A percentile compares a stretch with the other conserved stretches of the same genome.
Conservation (phyloP, 2,113 vertebrate genomes). For the Cygnus buccinator region DNA sequence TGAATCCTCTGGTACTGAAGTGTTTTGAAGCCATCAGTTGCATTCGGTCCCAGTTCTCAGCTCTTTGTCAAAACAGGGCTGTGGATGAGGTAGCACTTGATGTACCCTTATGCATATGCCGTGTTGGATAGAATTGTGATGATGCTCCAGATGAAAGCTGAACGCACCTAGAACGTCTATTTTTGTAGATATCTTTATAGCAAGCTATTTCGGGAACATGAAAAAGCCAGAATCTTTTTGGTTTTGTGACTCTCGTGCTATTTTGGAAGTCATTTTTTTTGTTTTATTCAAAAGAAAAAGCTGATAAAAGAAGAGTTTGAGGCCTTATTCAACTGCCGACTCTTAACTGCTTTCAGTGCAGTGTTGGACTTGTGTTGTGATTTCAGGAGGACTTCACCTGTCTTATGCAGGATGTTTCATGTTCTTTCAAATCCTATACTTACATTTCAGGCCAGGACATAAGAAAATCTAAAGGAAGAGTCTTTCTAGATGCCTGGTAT, state of each 20-base stretch:
- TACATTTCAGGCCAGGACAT: neutral
- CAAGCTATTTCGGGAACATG: slow-evolving; percentile 36
- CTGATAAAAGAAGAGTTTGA: neutral
- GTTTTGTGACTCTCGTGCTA: neutral
- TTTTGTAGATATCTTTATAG: neutral
- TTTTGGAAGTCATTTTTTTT: slow-evolving; percentile 18
- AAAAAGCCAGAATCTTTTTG: slow-evolving; percentile 13
- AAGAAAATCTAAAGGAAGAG: neutral
- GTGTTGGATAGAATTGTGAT: neutral
- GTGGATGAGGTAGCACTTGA: neutral
- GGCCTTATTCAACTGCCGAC: neutral
- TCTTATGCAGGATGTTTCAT: neutral
- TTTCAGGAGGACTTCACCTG: neutral
- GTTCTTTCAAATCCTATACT: neutral
- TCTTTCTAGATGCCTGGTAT: neutral
- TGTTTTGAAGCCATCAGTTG: neutral
- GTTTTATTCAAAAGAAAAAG: neutral
- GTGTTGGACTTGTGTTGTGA: neutral
- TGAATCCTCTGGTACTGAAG: neutral
- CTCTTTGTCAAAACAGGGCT: neutral
- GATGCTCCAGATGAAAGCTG: neutral
- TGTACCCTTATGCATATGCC: neutral
- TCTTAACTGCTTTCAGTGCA: neutral
- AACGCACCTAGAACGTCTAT: slow-evolving; percentile 38
- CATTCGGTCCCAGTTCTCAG: neutral